Evolutionary conservation across 2,113 vertebrate species (phyloP), one percentile per base, ranked within the genome.

Genomic region (Eurypyga helias): DNA sequence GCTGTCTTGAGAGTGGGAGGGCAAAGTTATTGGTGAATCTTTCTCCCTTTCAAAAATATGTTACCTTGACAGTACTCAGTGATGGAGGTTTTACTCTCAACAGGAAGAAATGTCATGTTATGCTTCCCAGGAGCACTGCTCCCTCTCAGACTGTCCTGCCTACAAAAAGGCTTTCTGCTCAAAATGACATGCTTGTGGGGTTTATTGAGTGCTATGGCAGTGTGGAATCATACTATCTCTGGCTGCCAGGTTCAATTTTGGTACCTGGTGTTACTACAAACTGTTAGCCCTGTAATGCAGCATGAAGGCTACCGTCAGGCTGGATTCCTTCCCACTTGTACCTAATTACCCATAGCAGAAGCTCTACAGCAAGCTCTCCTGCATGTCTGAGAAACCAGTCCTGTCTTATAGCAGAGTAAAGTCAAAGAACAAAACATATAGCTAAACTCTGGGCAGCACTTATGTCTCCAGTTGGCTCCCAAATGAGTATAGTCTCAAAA

Each of bases 161-260:
- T 71, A 33, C 25, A 14, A 36, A 87, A 81, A 73, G 21, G 7
- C 5, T n/a, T 91, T 70, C 84, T 93, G 24, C 28, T 70, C n/a
- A 58, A 89, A 95, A 71, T 61, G 2, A 34, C 8, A 6, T 23
- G 2, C 83, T 73, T 54, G 7, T 2, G 18, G 11, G 0, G 0
- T 78, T 75, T 61, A 26, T 24, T 36, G 46, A 91, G n/a, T n/a
- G 17, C 34, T 7, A 0, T 43, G 43, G 52, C 23, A 55, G 29
- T 43, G 51, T 93, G 73, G 17, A 93, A 23, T 55, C 65, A 26
- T 6, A 13, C 17, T 19, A 19, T 45, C 24, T 91, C 70, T 72
- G 73, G 8, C 48, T 94, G 29, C 25, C 52, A 65, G 23, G 31
- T 91, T 83, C 66, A 76, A 2, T 76, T 71, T 72, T 62, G 51